Conservation (phyloP, 2,797 vertebrate species). For the Lithobates pipiens region DNA sequence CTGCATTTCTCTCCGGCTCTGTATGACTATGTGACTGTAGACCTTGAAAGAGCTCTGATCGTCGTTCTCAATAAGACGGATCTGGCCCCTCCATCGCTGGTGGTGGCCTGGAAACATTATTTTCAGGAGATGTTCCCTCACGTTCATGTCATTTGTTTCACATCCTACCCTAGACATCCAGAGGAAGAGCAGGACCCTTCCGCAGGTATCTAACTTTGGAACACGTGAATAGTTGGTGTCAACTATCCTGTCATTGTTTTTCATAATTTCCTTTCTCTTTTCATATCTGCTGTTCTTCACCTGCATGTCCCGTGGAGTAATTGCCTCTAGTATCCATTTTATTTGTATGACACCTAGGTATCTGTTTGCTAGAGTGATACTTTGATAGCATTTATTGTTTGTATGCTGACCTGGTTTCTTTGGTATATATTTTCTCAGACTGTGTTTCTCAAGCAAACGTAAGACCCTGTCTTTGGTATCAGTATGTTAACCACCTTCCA, state of each 20-base stretch:
- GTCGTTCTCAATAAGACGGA: constrained; percentile 92
- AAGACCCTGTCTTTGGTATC: too few species aligned
- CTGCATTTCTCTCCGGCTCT: constrained; percentile 89
- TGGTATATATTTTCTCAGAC: too few species aligned
- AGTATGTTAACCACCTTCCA: too few species aligned
- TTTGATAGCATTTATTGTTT: too few species aligned
- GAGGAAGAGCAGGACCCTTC: constrained; percentile 62
- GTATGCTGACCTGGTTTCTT: too few species aligned
- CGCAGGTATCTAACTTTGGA: constrained; percentile 59
- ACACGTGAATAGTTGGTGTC: neutral
- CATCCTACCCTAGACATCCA: constrained; percentile 85
- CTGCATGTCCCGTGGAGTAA: neutral
- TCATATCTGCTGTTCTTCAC: neutral
- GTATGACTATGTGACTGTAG: constrained; percentile 85
- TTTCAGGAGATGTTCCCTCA: constrained; percentile 85
- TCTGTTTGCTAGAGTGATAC: too few species aligned
- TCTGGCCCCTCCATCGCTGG: constrained; percentile 83
- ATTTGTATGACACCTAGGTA: neutral
- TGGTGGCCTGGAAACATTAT: constrained; percentile 91
- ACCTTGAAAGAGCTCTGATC: constrained; percentile 84
- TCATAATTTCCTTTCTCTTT: neutral
- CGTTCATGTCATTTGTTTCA: constrained; percentile 86
- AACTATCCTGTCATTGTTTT: neutral
- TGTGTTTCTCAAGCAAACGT: too few species aligned
- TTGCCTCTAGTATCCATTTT: neutral